phyloP scores from a whole-genome alignment of 2,888 invertebrate genomes.

The Aplocera efformata region DNA sequence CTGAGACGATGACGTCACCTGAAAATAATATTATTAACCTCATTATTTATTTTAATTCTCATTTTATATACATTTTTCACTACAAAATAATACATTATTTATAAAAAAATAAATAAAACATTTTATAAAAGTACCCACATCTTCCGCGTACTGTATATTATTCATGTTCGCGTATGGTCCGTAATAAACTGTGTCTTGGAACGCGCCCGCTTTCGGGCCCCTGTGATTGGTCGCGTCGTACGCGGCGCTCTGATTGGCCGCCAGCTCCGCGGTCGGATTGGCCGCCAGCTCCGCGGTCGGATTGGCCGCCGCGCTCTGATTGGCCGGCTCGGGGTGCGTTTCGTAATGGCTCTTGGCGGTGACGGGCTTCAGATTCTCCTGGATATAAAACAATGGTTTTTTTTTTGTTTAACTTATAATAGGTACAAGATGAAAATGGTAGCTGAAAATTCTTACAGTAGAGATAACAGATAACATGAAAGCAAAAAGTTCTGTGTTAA shows the following conservation, averaged over 20 bases:
- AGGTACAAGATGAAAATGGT: too few relatives aligned
- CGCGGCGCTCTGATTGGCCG: slow-evolving; percentile 10
- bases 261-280: slow-evolving; percentile 5
- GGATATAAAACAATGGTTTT: too few relatives aligned
- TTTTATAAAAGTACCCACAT: too few relatives aligned
- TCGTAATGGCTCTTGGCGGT: slow-evolving; percentile 39
- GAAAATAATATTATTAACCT: slow-evolving; percentile 5
- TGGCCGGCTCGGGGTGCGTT: slow-evolving; percentile 1
- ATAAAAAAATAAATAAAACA: too few relatives aligned
- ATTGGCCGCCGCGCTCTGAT: slow-evolving; percentile 9
- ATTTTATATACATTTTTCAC: too few relatives aligned
- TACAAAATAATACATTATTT: too few relatives aligned
- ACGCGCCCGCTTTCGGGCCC: slow-evolving; percentile 28
- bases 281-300: neutral
- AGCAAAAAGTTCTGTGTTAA: too few relatives aligned
- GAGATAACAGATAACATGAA: too few relatives aligned
- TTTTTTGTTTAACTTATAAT: too few relatives aligned
- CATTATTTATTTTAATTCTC: too few relatives aligned
- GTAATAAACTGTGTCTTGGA: slow-evolving; percentile 15
- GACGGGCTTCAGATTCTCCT: slow-evolving; percentile 39
- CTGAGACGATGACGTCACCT: slow-evolving; percentile 50
- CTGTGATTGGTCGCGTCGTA: slow-evolving; percentile 28
- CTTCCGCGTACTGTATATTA: slow-evolving; percentile 7
- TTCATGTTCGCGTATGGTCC: slow-evolving; percentile 14
- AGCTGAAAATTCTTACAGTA: too few relatives aligned